Evolutionary conservation across 1,140 invertebrate genomes (phyloP).

Genomic region (Protaetia brevitarsis): DNA sequence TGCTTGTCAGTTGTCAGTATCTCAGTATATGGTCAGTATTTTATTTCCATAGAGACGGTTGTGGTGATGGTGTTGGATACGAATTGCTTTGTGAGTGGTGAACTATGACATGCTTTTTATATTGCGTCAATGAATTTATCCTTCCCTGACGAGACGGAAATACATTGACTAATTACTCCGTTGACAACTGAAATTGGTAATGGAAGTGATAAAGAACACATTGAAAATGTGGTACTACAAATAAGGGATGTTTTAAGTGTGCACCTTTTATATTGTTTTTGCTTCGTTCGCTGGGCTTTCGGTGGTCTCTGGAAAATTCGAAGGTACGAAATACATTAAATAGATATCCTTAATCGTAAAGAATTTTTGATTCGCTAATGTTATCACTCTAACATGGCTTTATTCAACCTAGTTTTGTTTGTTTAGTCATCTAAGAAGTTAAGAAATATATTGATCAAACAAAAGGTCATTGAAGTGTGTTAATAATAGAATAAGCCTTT

Average conservation of each 20-base stretch:
- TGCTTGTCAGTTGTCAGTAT: no score
- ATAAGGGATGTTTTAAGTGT: slow-evolving; percentile 7
- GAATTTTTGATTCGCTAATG: no score
- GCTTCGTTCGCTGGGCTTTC: neutral
- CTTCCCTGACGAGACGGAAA: neutral
- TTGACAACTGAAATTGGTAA: neutral
- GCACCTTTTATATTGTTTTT: neutral
- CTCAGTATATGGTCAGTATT: no score
- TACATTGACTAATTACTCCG: neutral
- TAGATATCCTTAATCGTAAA: neutral
- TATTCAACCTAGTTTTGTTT: no score
- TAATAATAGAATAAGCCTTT: slow-evolving; percentile 8
- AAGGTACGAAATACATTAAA: neutral
- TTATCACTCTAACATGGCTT: no score
- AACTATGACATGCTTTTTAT: neutral
- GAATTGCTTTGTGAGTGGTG: neutral
- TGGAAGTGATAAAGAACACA: neutral
- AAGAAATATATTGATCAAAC: slow-evolving; percentile 12
- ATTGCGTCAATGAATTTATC: slow-evolving; percentile 2
- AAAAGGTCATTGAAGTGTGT: neutral
- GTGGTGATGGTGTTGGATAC: neutral
- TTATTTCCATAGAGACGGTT: slow-evolving; percentile 12
- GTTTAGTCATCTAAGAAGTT: no score
- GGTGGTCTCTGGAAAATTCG: neutral
- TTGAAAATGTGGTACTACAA: neutral